A percentile compares a stretch with the other conserved stretches of the same genome.
phyloP scores from a whole-genome alignment of 2,888 invertebrate species.

The Lutraria lutraria region DNA sequence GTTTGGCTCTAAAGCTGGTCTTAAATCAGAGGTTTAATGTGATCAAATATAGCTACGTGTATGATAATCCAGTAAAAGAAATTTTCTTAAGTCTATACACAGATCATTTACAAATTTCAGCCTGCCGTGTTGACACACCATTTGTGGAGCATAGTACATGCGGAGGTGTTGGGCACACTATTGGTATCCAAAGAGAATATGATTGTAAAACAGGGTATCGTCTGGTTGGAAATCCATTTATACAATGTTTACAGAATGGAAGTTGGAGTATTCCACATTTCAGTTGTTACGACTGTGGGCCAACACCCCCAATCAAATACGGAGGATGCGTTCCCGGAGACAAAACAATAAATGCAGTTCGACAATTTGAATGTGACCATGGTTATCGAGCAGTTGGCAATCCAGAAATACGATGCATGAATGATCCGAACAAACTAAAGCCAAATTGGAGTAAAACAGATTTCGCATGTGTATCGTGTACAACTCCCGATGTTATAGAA shows the following conservation, averaged over 20 bases:
- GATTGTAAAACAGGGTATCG: constrained; percentile 46
- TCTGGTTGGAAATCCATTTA: constrained; percentile 40
- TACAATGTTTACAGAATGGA: constrained; percentile 39
- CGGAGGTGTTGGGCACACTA: constrained; percentile 32
- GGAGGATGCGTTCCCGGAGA: constrained; percentile 46
- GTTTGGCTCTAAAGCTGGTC: no score
- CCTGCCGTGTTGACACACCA: constrained; percentile 37
- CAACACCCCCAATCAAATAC: constrained; percentile 27
- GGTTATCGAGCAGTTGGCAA: constrained; percentile 55
- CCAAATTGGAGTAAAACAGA: constrained; percentile 29
- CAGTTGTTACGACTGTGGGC: constrained; percentile 39
- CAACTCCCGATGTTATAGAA: neutral
- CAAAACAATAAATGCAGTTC: constrained; percentile 27
- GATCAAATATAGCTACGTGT: neutral
- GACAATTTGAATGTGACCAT: constrained; percentile 44
- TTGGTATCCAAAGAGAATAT: constrained; percentile 47
- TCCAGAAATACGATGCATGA: constrained; percentile 38
- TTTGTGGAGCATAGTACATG: constrained; percentile 27
- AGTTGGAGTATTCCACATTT: constrained; percentile 50
- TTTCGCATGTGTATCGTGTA: constrained; percentile 54
- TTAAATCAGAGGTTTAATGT: no score
- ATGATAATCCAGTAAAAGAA: neutral
- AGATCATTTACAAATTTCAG: neutral
- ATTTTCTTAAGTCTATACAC: neutral
- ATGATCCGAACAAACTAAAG: neutral